These are phyloP conservation scores for Glossophaga mutica DNA, from an alignment of 2,797 vertebrate species.

Conservation along the genomic window DNA sequence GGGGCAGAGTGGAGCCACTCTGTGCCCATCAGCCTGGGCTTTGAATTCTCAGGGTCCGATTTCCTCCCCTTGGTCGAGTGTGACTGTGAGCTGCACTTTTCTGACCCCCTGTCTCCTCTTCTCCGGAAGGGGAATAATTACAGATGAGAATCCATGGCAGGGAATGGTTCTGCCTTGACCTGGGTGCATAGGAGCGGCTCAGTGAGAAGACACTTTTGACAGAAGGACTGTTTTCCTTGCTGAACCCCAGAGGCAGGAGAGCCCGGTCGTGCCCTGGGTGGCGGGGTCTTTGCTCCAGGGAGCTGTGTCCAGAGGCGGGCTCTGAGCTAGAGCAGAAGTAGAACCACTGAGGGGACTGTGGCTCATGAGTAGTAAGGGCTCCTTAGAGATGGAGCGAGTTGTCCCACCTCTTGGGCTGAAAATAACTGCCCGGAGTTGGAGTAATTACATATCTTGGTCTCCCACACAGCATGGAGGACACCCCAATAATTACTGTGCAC, in stretches of 20 bases:
- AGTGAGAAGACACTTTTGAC: neutral
- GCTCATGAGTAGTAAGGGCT: neutral
- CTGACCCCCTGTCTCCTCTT: neutral
- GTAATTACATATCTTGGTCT: conserved; percentile 53
- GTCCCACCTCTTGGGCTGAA: conserved; percentile 53
- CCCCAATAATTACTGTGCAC: conserved; percentile 54
- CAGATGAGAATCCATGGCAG: neutral
- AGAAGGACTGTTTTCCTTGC: neutral
- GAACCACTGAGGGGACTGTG: neutral
- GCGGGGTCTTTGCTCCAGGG: neutral
- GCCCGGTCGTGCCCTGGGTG: neutral
- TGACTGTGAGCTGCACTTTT: neutral
- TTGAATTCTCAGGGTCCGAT: neutral
- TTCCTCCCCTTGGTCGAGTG: accelerated
- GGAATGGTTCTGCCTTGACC: neutral
- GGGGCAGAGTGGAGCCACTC: neutral
- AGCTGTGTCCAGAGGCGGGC: neutral
- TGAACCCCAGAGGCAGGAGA: neutral
- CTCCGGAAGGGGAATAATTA: neutral
- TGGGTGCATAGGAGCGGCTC: neutral
- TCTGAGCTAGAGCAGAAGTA: neutral
- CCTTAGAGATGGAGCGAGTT: conserved; percentile 15
- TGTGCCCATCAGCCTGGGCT: neutral
- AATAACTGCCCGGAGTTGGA: conserved; percentile 58
- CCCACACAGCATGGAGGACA: neutral